Evolutionary conservation across 2,797 vertebrate species (phyloP), one percentile per base, ranked within the genome.

Genomic region (Botia kubotai): DNA sequence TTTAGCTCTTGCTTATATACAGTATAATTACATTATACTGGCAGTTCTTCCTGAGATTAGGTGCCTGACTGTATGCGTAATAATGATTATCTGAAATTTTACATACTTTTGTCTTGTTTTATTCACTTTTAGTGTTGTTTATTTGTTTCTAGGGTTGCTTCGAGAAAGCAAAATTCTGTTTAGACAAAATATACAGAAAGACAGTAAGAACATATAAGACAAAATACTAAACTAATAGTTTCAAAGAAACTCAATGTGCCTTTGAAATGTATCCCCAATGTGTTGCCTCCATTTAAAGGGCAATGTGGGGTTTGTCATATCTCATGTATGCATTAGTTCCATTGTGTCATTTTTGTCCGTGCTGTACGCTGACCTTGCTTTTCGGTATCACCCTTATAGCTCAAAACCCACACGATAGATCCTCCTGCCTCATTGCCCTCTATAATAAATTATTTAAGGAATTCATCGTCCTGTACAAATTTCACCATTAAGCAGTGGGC

Each of bases 381-480:
- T 16, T 23, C 70, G 77, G 78, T 79, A 80, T 81, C 3, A 3
- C 63, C 80, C 83, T 83, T 53, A 67, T 14, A 76, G 62, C 71
- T 46, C 77, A 58, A 46, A 52, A 67, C 39, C 39, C 69, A 68
- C 81, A 3, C 10, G 17, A 29, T 33, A 62, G 14, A 46, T 17
- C 62, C 23, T 82, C 66, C 48, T 68, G 77, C 62, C 46, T 80
- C 62, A 73, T 76, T 80, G 57, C 70, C 71, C 21, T 75, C 52
- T 11, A 29, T 39, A 50, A 77, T 80, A 77, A 82, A 81, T 84
- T 69, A 65, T 72, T 76, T 63, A 75, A 71, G 33, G 52, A 66
- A 21, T 76, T 73, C 55, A 79, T 63, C 14, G 16, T 70, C 63
- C 75, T 72, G 63, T 84, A 85, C 48, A 77, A 80, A 71, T 60